Conservation (phyloP, 2,888 invertebrate genomes). For the Harpalus rubripes region DNA sequence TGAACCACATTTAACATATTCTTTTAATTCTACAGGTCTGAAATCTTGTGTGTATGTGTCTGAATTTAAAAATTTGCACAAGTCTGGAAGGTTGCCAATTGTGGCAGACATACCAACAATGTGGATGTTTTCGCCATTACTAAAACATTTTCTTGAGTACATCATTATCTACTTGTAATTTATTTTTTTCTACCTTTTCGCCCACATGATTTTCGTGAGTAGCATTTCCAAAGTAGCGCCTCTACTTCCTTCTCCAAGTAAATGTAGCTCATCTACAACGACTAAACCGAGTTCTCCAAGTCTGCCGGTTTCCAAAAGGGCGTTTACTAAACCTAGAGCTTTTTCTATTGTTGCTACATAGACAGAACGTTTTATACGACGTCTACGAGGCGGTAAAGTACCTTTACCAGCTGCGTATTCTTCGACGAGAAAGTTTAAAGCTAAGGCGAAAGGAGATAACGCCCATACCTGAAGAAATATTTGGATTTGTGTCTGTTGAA, state of each 20-base stretch:
- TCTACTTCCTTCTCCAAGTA: slow-evolving; percentile 92
- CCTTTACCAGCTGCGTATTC: slow-evolving; percentile 97
- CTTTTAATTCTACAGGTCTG: slow-evolving; percentile 91
- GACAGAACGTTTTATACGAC: slow-evolving; percentile 87
- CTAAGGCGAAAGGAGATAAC: slow-evolving; percentile 92
- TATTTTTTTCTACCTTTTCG: slow-evolving; percentile 1
- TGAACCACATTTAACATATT: slow-evolving; percentile 81
- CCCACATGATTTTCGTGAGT: slow-evolving; percentile 86
- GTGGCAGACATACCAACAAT: slow-evolving; percentile 99
- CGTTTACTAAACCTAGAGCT: slow-evolving; percentile 90
- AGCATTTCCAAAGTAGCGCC: slow-evolving; percentile 92
- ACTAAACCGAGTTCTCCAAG: slow-evolving; percentile 89
- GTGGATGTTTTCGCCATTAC: slow-evolving; percentile 83
- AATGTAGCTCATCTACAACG: slow-evolving; percentile 94
- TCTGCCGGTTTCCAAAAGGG: slow-evolving; percentile 88
- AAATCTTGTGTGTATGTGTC: slow-evolving; percentile 91
- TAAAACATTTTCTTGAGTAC: slow-evolving; percentile 33
- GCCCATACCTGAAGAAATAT: slow-evolving; percentile 84
- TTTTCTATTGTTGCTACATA: slow-evolving; percentile 98
- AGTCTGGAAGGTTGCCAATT: slow-evolving; percentile 91
- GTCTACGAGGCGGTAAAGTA: slow-evolving; percentile 87
- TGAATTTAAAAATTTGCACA: slow-evolving; percentile 89
- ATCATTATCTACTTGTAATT: slow-evolving; percentile 73
- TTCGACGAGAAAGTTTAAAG: slow-evolving; percentile 93
- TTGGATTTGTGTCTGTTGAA: too few relatives aligned